A percentile compares a stretch with the other conserved stretches of the same genome.
phyloP scores from a whole-genome alignment of 2,888 invertebrate species.

The Poecilus cupreus region DNA sequence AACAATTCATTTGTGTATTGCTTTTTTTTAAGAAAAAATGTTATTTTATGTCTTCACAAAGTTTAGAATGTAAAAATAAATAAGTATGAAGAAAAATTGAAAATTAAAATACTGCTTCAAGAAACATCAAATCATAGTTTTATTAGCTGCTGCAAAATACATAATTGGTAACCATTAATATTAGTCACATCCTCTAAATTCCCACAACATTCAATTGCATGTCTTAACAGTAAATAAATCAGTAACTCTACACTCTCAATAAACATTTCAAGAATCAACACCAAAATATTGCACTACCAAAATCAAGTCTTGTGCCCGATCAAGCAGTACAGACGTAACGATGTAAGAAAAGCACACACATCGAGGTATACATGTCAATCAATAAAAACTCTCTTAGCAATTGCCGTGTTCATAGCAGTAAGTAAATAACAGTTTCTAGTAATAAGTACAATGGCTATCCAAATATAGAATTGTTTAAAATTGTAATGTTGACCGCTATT shows the following conservation, averaged over 20 bases:
- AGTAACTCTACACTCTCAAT: constrained; percentile 3
- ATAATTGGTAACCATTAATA: constrained; percentile 48
- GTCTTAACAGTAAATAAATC: constrained; percentile 24
- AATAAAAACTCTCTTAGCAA: not conserved
- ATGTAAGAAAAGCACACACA: constrained; percentile 29
- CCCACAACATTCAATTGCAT: constrained; percentile 46
- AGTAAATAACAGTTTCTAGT: constrained; percentile 7
- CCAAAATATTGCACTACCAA: constrained; percentile 47
- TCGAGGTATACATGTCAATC: not conserved
- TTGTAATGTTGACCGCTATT: not conserved
- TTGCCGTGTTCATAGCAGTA: not conserved
- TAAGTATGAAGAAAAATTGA: constrained; percentile 52
- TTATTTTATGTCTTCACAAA: constrained; percentile 59
- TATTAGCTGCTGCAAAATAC: constrained; percentile 56
- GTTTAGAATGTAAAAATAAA: constrained; percentile 60
- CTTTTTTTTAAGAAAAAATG: constrained; percentile 50
- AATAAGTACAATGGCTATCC: constrained; percentile 6
- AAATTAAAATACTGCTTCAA: constrained; percentile 58
- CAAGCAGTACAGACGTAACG: constrained; percentile 4
- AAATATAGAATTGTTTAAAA: constrained; percentile 5
- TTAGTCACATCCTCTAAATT: constrained; percentile 12
- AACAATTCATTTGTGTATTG: constrained; percentile 59
- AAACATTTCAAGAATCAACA: constrained; percentile 29
- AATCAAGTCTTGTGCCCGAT: constrained; percentile 32
- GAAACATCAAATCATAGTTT: constrained; percentile 58